Base-by-base conservation (phyloP, 2,888 invertebrate genomes). In the Rhaphigaster nebulosa region DNA sequence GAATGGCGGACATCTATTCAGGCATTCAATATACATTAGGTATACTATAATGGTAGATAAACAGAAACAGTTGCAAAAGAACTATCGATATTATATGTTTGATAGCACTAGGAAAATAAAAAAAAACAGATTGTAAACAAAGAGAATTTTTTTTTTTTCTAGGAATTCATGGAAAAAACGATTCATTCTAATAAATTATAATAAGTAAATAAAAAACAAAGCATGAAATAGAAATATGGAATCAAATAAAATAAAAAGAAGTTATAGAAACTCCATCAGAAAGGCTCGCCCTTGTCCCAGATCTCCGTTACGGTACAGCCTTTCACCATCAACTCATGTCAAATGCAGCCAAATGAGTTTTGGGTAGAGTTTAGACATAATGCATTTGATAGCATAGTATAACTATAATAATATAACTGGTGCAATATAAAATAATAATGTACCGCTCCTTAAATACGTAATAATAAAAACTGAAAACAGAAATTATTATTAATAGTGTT, bases 301-400 rank as follows among this genome's bases (percentile, higher is more conserved):
- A 90, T 90, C 65, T 45, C 87, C 87, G 87, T 60, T 52, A 90
- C 84, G 76, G 87, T 34, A 87, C 88, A 80, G 88, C 34, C 52
- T 80, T 65, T 70, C 52, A 70, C 76, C 84, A 88, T 80, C 91
- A 15, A 23, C 34, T 76, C 70, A 34, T 38, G 70, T 76, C 70
- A 76, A 76, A 70, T 70, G 70, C 70, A 70, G 70, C 34, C 70
- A 70, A 70, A 76, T 76, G 38, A 76, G 29, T 76, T 34, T 76
- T 10, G 70, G 70, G 1, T 34, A 76, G 38, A 23, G 29, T 65
- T 29, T 15, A 29, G 10, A 38, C 38, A 76, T 8, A 76, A 76
- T 29, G 34, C 29, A 10, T 65, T 29, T 65, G 3, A 65, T 34
- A n/a, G n/a, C n/a, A n/a, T n/a, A n/a, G n/a, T n/a, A n/a, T n/a